These are phyloP conservation scores for Aphelenchoides fujianensis DNA, from an alignment of 1,140 invertebrate species.

Conservation along the genomic window DNA sequence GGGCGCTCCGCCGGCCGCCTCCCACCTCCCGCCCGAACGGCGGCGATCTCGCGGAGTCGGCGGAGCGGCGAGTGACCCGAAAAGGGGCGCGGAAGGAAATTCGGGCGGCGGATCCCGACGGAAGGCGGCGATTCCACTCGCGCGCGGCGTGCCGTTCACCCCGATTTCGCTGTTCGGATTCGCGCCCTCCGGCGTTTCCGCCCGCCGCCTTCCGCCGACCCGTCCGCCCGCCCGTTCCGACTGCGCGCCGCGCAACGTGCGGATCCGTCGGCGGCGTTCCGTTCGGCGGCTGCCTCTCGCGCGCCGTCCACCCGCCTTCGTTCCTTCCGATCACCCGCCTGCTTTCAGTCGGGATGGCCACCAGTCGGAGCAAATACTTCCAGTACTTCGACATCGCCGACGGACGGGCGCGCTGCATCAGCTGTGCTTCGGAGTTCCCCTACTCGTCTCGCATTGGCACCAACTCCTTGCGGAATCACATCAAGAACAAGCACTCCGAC, in stretches of 20 bases:
- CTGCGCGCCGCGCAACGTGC: too few relatives aligned
- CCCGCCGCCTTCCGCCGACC: not conserved
- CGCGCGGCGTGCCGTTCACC: too few relatives aligned
- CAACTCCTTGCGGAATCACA: not conserved
- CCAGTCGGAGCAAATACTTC: not conserved
- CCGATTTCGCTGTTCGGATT: not conserved
- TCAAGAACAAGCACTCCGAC: not conserved
- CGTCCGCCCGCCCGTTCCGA: too few relatives aligned
- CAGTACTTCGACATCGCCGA: not conserved
- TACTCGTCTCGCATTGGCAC: constrained; percentile 3
- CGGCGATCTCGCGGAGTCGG: too few relatives aligned
- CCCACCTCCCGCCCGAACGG: too few relatives aligned
- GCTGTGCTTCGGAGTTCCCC: not conserved
- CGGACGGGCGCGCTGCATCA: not conserved
- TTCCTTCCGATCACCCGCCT: too few relatives aligned
- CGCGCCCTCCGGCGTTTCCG: not conserved
- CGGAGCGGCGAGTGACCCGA: too few relatives aligned
- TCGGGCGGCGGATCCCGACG: too few relatives aligned
- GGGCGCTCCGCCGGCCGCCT: too few relatives aligned
- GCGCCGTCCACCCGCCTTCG: too few relatives aligned
- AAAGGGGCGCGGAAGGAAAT: too few relatives aligned
- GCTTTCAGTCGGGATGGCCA: not conserved
- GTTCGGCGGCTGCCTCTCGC: not conserved
- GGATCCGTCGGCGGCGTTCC: not conserved
- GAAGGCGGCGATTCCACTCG: too few relatives aligned